Evolutionary conservation across 2,113 vertebrate species (phyloP).

Genomic region (Corydoras maculifer): DNA sequence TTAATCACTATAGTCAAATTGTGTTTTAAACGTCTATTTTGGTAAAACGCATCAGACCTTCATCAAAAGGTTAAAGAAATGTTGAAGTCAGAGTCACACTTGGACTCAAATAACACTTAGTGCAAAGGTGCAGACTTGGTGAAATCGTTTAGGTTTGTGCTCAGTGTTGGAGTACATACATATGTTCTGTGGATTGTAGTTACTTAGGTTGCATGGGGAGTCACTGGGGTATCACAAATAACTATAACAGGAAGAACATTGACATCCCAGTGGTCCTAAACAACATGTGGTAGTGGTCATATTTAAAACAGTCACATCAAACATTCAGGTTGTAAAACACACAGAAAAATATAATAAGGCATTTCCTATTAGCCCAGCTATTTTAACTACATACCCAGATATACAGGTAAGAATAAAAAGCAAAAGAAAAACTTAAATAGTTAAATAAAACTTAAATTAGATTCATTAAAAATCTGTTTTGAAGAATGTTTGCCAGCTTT

Average conservation of each 20-base stretch:
- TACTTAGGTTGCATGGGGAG: slow-evolving; percentile 6
- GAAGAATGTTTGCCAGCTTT: background rate
- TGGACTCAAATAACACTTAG: slow-evolving; percentile 12
- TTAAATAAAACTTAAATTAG: too few species aligned
- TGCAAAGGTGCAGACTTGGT: background rate
- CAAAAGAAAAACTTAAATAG: background rate
- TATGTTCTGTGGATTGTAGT: background rate
- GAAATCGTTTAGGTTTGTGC: too few species aligned
- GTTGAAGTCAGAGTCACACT: slow-evolving; percentile 16
- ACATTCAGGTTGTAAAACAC: slow-evolving; percentile 15
- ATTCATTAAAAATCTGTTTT: background rate
- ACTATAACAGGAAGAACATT: slow-evolving; percentile 36
- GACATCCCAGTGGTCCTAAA: slow-evolving; percentile 15
- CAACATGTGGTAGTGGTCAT: slow-evolving; percentile 17
- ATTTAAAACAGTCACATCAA: slow-evolving; percentile 22
- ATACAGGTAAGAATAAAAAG: slow-evolving; percentile 12
- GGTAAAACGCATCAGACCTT: background rate
- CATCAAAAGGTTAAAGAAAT: slow-evolving; percentile 9
- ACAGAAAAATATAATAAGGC: slow-evolving; percentile 32
- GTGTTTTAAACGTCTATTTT: background rate
- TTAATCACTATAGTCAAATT: slow-evolving; percentile 33
- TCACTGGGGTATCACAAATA: slow-evolving; percentile 3
- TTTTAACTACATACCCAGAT: slow-evolving; percentile 13
- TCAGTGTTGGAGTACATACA: background rate
- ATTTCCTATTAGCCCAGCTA: slow-evolving; percentile 30